Evolutionary conservation across 2,113 vertebrate genomes (phyloP).

Genomic region (Silurus meridionalis): DNA sequence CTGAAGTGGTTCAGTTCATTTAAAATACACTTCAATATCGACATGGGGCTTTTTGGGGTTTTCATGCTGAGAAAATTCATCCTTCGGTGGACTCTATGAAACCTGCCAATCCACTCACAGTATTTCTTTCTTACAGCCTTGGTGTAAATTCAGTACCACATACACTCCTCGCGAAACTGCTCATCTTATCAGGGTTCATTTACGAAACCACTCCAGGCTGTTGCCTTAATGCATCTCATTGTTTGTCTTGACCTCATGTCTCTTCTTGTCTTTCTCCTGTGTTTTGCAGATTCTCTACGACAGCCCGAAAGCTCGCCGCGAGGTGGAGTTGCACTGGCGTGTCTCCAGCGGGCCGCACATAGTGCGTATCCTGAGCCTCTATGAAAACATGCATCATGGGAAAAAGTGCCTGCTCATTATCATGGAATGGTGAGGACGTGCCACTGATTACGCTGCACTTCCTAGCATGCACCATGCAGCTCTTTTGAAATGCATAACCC

Average conservation of each 20-base stretch:
- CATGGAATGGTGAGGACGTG: slow-evolving; percentile 91
- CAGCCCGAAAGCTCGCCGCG: slow-evolving; percentile 88
- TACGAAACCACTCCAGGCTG: neutral
- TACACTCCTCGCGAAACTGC: no score
- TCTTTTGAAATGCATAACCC: neutral
- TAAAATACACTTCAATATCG: neutral
- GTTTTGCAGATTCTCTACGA: slow-evolving; percentile 79
- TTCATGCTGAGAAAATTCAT: neutral
- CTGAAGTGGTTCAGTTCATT: neutral
- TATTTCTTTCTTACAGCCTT: neutral
- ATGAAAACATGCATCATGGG: slow-evolving; percentile 93
- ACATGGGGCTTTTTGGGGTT: neutral
- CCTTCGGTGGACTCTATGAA: neutral
- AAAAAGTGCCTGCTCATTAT: slow-evolving; percentile 96
- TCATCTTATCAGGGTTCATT: neutral
- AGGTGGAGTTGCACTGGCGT: slow-evolving; percentile 90
- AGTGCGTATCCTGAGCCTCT: slow-evolving; percentile 77
- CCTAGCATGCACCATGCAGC: slow-evolving; percentile 22
- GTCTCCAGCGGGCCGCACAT: slow-evolving; percentile 89
- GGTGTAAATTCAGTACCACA: neutral
- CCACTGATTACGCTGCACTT: neutral
- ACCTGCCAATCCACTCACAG: neutral
- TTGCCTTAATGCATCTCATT: neutral
- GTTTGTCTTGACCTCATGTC: neutral
- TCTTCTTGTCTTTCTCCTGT: neutral